These are phyloP conservation scores for Castor canadensis DNA, from an alignment of 2,113 vertebrate genomes.

Conservation along the genomic window DNA sequence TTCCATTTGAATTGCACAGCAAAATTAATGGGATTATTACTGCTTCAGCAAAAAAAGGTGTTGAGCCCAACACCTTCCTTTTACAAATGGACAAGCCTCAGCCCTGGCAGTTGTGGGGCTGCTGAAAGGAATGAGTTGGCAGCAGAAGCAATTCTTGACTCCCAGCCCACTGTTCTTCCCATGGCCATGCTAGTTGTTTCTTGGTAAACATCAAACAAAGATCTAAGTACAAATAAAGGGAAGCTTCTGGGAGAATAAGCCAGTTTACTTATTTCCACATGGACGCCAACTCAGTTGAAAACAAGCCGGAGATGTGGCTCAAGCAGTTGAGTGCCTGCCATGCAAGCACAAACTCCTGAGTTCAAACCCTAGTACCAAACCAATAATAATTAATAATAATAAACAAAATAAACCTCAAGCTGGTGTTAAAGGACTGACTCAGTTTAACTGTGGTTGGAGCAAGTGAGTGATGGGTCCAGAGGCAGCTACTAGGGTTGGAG, in stretches of 20 bases:
- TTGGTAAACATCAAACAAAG: not conserved
- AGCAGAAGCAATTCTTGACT: not conserved
- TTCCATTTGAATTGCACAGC: slow-evolving; percentile 14
- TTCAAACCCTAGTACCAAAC: no score
- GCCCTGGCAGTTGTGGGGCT: not conserved
- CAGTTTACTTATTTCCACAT: not conserved
- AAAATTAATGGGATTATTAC: not conserved
- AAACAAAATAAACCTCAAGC: not conserved
- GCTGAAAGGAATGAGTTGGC: not conserved
- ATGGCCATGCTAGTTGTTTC: not conserved
- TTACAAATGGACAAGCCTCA: not conserved
- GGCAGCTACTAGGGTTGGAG: not conserved
- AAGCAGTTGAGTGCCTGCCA: no score
- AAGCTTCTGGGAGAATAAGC: slow-evolving; percentile 31
- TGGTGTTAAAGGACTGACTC: slow-evolving; percentile 1
- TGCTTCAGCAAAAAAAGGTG: not conserved
- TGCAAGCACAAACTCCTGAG: no score
- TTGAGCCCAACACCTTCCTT: not conserved
- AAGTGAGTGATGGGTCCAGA: not conserved
- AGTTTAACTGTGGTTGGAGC: not conserved
- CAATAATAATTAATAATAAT: no score
- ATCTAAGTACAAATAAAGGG: not conserved
- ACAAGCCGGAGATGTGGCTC: not conserved
- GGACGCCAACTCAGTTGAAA: not conserved
- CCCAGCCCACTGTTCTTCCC: not conserved